phyloP scores from a whole-genome alignment of 2,888 invertebrate genomes.

The Rapana venosa region DNA sequence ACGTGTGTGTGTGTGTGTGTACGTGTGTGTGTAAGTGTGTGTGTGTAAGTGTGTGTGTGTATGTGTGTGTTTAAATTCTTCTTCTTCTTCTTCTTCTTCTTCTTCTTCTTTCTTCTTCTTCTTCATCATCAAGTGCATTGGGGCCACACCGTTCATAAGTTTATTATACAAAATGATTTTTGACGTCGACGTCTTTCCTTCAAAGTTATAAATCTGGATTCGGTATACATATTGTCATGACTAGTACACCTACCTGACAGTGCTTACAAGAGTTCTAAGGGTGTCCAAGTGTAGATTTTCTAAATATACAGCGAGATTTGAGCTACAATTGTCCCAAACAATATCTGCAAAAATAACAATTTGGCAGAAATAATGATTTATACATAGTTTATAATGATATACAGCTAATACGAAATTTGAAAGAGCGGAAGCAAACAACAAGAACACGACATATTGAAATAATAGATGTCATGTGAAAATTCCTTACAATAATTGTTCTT shows the following conservation, averaged over 20 bases:
- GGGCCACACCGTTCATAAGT: not conserved
- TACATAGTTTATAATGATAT: constrained; percentile 36
- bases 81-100: no score
- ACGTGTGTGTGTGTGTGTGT: no score
- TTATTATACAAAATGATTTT: constrained; percentile 13
- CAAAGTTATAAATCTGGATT: constrained; percentile 10
- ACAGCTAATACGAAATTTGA: constrained; percentile 9
- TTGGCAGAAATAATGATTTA: constrained; percentile 27
- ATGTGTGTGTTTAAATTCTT: no score
- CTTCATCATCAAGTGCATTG: not conserved
- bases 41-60: no score
- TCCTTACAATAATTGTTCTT: constrained; percentile 20
- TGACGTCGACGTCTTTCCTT: constrained; percentile 16
- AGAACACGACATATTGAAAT: not conserved
- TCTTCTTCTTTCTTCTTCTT: no score
- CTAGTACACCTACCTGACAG: constrained; percentile 12
- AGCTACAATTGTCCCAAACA: constrained; percentile 36
- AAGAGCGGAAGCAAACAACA: not conserved
- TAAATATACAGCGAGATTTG: not conserved
- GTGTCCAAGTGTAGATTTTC: constrained; percentile 38
- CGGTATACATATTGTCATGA: not conserved
- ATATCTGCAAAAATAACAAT: constrained; percentile 19
- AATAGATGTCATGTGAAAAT: not conserved
- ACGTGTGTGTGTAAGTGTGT: no score
- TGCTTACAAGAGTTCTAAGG: constrained; percentile 14